phyloP scores from a whole-genome alignment of 2,797 vertebrate genomes.

The Microhierax caerulescens region DNA sequence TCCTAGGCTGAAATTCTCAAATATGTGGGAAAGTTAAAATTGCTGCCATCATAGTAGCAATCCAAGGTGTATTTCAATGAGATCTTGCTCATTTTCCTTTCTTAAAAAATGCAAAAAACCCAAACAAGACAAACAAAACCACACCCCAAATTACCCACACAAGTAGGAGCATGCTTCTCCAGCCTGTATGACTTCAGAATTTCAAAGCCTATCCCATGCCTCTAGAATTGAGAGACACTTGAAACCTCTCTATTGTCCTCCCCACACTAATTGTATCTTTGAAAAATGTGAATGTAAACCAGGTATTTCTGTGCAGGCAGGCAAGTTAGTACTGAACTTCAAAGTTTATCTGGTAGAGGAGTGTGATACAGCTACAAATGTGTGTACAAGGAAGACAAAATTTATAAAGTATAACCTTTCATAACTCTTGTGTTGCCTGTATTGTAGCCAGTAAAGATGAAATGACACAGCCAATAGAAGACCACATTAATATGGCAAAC shows the following conservation, averaged over 20 bases:
- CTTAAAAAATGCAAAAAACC: not conserved
- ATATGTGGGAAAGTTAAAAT: not conserved
- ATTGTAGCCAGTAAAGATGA: not conserved
- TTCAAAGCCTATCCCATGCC: not conserved
- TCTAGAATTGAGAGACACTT: not conserved
- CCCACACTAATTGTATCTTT: not conserved
- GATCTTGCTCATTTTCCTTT: not conserved
- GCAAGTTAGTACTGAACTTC: not conserved
- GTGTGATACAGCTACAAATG: not conserved
- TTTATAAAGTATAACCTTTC: not conserved
- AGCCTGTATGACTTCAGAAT: not conserved
- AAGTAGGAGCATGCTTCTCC: constrained; percentile 9
- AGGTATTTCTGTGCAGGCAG: constrained; percentile 11
- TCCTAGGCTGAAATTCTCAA: not conserved
- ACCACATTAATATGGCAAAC: not conserved
- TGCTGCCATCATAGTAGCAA: not conserved
- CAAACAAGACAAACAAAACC: not conserved
- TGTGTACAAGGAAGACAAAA: not conserved
- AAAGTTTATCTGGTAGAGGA: not conserved
- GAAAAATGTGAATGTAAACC: constrained; percentile 22
- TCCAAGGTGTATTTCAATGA: not conserved
- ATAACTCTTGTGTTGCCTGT: not conserved
- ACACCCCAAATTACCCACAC: not conserved
- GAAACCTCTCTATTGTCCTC: not conserved
- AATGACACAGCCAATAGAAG: not conserved